These are phyloP conservation scores for Dipodomys stephensi DNA, from an alignment of 2,113 vertebrate genomes.

Conservation along the genomic window DNA sequence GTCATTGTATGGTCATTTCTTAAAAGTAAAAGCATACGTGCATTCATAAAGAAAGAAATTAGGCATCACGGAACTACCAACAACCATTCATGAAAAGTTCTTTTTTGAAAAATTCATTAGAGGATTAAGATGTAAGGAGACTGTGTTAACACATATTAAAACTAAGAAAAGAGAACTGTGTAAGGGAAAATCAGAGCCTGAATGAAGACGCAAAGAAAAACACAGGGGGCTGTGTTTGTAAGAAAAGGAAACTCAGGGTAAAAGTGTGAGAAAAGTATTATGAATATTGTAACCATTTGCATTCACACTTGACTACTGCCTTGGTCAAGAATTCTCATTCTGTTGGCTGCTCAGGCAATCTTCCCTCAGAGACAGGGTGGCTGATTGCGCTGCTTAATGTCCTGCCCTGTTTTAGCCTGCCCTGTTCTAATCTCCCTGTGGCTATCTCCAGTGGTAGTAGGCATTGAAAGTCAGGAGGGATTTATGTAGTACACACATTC, in stretches of 20 bases:
- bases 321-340: conserved; percentile 7
- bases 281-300: conserved; percentile 47
- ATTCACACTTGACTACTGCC: background rate
- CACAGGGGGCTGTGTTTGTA: conserved; percentile 50
- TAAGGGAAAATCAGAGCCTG: conserved; percentile 64
- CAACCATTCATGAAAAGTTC: conserved; percentile 65
- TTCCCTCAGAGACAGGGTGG: background rate
- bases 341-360: background rate
- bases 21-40: background rate
- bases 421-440: conserved; percentile 37
- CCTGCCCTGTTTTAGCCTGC: background rate
- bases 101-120: conserved; percentile 77
- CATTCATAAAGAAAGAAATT: background rate
- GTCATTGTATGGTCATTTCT: background rate
- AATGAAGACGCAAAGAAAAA: background rate
- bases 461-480: background rate
- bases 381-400: conserved; percentile 1
- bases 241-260: conserved; percentile 9
- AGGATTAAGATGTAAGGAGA: conserved; percentile 62
- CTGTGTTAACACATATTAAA: conserved; percentile 61
- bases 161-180: conserved; percentile 44
- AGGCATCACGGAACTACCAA: background rate
- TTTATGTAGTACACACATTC: background rate
- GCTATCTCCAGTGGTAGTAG: background rate
- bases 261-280: conserved; percentile 33